Conservation (phyloP, 2,113 vertebrate genomes). For the Polyodon spathula region DNA sequence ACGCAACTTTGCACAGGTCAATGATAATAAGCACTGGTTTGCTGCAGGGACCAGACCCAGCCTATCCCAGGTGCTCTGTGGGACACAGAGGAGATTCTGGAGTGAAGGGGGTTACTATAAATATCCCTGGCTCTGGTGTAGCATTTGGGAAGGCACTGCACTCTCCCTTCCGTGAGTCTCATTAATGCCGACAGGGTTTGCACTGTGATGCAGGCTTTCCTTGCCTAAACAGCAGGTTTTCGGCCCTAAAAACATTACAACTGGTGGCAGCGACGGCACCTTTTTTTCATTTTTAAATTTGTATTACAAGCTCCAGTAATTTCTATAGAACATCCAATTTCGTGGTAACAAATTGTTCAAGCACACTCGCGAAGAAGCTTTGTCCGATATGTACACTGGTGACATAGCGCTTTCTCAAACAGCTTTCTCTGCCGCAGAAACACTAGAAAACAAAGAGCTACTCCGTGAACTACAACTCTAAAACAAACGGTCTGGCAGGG, state of each 20-base stretch:
- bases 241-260: conserved; percentile 62
- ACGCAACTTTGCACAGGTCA: no score
- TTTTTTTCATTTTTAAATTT: conserved; percentile 51
- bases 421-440: not conserved
- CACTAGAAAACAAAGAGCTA: not conserved
- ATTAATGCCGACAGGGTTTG: conserved; percentile 52
- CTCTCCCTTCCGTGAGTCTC: conserved; percentile 29
- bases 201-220: conserved; percentile 34
- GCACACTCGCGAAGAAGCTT: conserved; percentile 9
- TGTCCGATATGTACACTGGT: conserved; percentile 16
- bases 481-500: no score
- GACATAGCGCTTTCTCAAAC: conserved; percentile 25
- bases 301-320: conserved; percentile 65
- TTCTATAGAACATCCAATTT: conserved; percentile 45
- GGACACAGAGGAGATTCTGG: not conserved
- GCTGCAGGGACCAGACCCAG: no score
- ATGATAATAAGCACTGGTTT: no score
- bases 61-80: no score
- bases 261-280: conserved; percentile 66
- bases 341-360: conserved; percentile 33
- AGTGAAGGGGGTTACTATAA: conserved; percentile 2
- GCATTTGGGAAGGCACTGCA: not conserved
- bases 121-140: not conserved
- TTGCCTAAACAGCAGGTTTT: conserved; percentile 38
- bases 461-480: no score